Percentiles rank a stretch among this genome's conserved stretches.
Evolutionary conservation across 1,140 invertebrate species (phyloP).

Genomic region (Gonioctena quinquepunctata): DNA sequence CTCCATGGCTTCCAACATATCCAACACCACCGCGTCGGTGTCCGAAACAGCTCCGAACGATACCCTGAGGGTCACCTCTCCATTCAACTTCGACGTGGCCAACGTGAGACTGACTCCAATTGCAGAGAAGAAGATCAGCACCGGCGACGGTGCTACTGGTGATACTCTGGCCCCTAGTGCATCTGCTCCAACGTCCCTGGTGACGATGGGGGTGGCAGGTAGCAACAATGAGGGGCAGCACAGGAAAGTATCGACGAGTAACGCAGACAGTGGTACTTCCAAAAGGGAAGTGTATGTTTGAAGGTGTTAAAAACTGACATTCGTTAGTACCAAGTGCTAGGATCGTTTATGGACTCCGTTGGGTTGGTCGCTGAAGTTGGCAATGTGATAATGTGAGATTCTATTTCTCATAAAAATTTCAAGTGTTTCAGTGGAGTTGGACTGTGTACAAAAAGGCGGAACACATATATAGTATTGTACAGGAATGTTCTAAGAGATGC

Average conservation of each 20-base stretch:
- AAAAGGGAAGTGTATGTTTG: slow-evolving; percentile 64
- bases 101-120: neutral
- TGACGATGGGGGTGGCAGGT: slow-evolving; percentile 37
- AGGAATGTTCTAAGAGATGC: too few species aligned
- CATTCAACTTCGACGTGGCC: neutral
- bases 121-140: neutral
- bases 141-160: neutral
- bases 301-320: too few species aligned
- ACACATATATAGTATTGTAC: neutral
- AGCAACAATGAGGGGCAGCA: slow-evolving; percentile 28
- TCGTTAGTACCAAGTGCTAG: too few species aligned
- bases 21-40: slow-evolving; percentile 39
- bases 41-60: slow-evolving; percentile 23
- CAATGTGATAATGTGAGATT: too few species aligned
- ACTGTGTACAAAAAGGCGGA: neutral
- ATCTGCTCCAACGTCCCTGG: slow-evolving; percentile 48
- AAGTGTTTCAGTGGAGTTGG: neutral
- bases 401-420: too few species aligned
- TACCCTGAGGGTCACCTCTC: neutral
- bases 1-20: slow-evolving; percentile 25
- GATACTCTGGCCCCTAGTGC: slow-evolving; percentile 26
- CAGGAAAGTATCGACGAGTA: slow-evolving; percentile 47
- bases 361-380: too few species aligned
- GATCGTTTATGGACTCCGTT: too few species aligned
- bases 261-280: slow-evolving; percentile 51